phyloP scores from a whole-genome alignment of 2,113 vertebrate genomes.

The Taurulus bubalis region DNA sequence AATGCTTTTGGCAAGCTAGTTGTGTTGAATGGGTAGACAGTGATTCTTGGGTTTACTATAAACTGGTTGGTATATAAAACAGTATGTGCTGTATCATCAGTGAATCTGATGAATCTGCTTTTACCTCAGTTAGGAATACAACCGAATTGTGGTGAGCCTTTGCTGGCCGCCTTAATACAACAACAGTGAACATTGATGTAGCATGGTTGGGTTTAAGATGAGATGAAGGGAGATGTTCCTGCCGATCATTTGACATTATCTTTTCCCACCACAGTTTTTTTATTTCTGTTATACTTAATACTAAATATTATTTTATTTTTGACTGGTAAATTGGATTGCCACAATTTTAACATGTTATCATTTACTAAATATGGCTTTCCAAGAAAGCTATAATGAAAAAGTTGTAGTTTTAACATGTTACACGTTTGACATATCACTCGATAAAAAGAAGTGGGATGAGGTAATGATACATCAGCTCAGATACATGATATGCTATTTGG shows the following conservation, averaged over 20 bases:
- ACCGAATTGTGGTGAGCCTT: background rate
- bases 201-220: background rate
- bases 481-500: background rate
- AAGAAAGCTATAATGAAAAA: background rate
- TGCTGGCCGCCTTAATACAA: background rate
- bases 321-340: background rate
- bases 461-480: background rate
- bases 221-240: background rate
- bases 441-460: background rate
- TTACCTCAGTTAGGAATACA: background rate
- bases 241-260: background rate
- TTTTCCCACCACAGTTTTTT: background rate
- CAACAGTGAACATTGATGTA: background rate
- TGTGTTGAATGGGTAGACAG: conserved; percentile 50
- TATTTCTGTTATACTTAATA: no score
- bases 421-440: background rate
- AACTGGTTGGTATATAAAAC: conserved; percentile 32
- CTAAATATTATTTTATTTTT: background rate
- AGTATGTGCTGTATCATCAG: conserved; percentile 1
- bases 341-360: background rate
- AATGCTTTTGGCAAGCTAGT: conserved; percentile 53
- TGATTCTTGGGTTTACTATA: conserved; percentile 34
- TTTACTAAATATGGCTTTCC: background rate
- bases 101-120: conserved; percentile 8
- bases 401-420: no score